A percentile compares a stretch with the other conserved stretches of the same genome.
Conservation (phyloP, 2,888 invertebrate genomes). For the Dorcus parallelipipedus region DNA sequence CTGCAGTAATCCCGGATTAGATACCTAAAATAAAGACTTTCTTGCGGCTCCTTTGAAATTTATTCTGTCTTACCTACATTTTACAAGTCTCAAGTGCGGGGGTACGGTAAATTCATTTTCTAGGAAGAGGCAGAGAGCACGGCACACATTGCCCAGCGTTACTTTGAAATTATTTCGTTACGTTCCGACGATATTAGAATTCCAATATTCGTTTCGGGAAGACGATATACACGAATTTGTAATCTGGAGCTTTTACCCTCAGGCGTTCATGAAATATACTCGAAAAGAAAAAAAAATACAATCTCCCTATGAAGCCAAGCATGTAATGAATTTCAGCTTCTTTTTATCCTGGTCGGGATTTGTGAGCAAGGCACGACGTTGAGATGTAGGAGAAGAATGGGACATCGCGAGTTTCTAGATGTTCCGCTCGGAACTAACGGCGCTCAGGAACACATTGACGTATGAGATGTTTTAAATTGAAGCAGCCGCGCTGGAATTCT, state of each 20-base stretch:
- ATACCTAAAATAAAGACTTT: constrained; percentile 1
- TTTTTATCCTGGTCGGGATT: constrained; percentile 29
- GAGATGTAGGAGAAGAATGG: constrained; percentile 15
- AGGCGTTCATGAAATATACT: no score
- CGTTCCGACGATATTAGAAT: no score
- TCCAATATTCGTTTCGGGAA: no score
- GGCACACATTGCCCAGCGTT: no score
- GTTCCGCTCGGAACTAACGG: constrained; percentile 18
- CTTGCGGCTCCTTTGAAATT: neutral
- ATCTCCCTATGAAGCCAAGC: constrained; percentile 48
- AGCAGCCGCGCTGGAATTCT: constrained; percentile 15
- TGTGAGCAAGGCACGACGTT: constrained; percentile 9
- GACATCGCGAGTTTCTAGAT: constrained; percentile 15
- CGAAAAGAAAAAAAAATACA: constrained; percentile 40
- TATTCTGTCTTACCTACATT: no score
- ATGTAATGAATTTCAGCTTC: constrained; percentile 48
- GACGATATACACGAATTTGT: no score
- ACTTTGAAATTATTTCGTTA: no score
- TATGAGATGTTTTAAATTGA: constrained; percentile 22
- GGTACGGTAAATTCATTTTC: no score
- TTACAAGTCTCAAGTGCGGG: no score
- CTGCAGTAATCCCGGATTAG: constrained; percentile 2
- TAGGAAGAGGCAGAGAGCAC: no score
- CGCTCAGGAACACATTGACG: constrained; percentile 16
- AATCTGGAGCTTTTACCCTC: no score